phyloP scores from a whole-genome alignment of 2,888 invertebrate genomes.

The Spodoptera littoralis region DNA sequence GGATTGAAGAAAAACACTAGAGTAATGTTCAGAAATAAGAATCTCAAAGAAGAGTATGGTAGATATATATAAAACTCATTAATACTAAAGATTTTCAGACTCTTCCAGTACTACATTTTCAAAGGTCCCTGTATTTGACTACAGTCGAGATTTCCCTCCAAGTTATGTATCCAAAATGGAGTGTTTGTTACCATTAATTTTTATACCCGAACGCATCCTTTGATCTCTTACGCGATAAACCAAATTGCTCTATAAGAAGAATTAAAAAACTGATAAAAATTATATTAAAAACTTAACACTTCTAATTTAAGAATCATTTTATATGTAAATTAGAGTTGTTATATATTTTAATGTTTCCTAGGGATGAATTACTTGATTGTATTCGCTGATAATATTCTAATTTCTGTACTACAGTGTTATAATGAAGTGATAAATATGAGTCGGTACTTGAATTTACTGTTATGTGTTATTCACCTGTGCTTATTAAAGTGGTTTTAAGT shows the following conservation, averaged over 20 bases:
- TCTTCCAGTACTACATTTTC: constrained; percentile 13
- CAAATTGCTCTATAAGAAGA: constrained; percentile 58
- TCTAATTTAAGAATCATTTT: constrained; percentile 55
- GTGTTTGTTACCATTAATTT: constrained; percentile 83
- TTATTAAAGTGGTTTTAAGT: constrained; percentile 16
- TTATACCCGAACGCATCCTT: constrained; percentile 76
- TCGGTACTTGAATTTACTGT: constrained; percentile 13
- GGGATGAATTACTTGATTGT: constrained; percentile 34
- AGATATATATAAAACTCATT: no score
- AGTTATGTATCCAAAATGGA: constrained; percentile 77
- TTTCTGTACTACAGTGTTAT: constrained; percentile 23
- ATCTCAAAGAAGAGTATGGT: no score
- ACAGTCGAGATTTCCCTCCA: constrained; percentile 69
- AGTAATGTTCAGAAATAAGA: no score
- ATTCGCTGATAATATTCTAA: constrained; percentile 48
- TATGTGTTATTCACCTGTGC: constrained; percentile 39
- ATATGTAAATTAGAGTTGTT: constrained; percentile 53
- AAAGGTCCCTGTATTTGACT: constrained; percentile 43
- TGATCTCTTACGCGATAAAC: constrained; percentile 64
- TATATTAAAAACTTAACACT: constrained; percentile 57
- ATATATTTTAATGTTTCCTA: constrained; percentile 28
- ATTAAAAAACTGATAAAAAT: constrained; percentile 55
- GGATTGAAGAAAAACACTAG: no score
- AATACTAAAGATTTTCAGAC: neutral
- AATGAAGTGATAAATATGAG: constrained; percentile 48